Conservation (phyloP, 2,888 invertebrate genomes). For the Sarcophaga subvicina region DNA sequence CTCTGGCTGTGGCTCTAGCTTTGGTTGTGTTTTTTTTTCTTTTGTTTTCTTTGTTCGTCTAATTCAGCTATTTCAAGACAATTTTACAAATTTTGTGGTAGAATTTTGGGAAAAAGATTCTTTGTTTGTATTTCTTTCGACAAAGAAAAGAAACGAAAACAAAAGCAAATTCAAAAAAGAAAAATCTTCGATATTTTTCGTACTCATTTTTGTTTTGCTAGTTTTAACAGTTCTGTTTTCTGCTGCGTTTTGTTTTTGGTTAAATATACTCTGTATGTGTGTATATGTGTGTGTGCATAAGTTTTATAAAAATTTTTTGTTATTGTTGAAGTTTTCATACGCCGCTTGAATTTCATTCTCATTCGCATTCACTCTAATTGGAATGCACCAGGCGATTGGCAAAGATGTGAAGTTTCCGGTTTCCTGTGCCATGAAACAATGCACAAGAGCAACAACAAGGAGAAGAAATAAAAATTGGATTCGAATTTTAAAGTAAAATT, state of each 20-base stretch:
- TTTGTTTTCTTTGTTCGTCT: neutral
- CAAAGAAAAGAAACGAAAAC: no score
- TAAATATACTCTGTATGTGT: no score
- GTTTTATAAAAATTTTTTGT: constrained; percentile 8
- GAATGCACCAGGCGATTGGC: constrained; percentile 57
- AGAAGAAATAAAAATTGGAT: constrained; percentile 1
- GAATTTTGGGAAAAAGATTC: neutral
- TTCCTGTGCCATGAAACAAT: constrained; percentile 37
- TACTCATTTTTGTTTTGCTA: neutral
- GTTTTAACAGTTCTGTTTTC: constrained; percentile 10
- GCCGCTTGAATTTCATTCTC: constrained; percentile 39
- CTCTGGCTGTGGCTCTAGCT: neutral
- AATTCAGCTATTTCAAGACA: neutral
- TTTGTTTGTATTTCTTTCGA: neutral
- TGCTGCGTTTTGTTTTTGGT: constrained; percentile 17
- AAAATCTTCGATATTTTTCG: neutral
- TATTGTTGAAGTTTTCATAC: constrained; percentile 55
- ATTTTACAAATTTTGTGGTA: constrained; percentile 12
- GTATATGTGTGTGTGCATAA: neutral
- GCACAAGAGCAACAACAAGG: neutral
- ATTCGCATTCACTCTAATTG: constrained; percentile 40
- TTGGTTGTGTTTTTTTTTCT: neutral
- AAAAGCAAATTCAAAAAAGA: no score
- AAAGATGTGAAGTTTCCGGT: constrained; percentile 64
- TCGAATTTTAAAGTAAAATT: constrained; percentile 24